Evolutionary conservation across 2,113 vertebrate species (phyloP), one percentile per base, ranked within the genome.

Genomic region (Otocyon megalotis): DNA sequence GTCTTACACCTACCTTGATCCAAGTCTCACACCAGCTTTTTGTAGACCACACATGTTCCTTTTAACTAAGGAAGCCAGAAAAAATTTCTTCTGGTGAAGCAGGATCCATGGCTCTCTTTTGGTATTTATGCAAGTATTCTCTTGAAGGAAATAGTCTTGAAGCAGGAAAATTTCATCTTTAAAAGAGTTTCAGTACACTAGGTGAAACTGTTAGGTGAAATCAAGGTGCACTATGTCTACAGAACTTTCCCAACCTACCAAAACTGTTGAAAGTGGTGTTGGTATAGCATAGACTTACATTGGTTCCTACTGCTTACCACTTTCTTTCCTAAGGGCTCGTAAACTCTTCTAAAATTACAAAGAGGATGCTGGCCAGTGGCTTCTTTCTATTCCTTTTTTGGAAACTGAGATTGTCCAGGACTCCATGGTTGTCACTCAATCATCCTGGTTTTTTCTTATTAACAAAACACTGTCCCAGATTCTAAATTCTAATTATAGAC

Each of bases 121-220:
- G 54, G 62, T 90, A 30, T 30, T 88, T 53, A 77, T 69, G 26
- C 85, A 95, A 84, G 16, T 50, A 60, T 95, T 82, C 95, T 74
- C 30, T 95, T 90, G 20, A 88, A 91, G 30, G 35, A 94, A n/a
- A 94, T 88, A 50, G 35, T 88, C 28, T 93, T 82, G 54, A 93
- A 62, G 32, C 4, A 82, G 24, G 77, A 91, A 88, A 54, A 67
- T 48, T 56, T 88, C 28, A 85, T 53, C 53, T 81, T 90, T 62
- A 79, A 88, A 62, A 62, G 95, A 76, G 35, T 95, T 97, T 72
- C 19, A 92, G 19, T 54, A 67, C 48, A 35, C 1, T 86, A 32
- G 28, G 43, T n/a, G n/a, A n/a, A 63, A 69, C 50, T 92, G 35
- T 53, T 71, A 12, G 60, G 74, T 91, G 74, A 96, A 94, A 92